Conservation (phyloP, 2,797 vertebrate genomes). For the Holocentrus rufus region DNA sequence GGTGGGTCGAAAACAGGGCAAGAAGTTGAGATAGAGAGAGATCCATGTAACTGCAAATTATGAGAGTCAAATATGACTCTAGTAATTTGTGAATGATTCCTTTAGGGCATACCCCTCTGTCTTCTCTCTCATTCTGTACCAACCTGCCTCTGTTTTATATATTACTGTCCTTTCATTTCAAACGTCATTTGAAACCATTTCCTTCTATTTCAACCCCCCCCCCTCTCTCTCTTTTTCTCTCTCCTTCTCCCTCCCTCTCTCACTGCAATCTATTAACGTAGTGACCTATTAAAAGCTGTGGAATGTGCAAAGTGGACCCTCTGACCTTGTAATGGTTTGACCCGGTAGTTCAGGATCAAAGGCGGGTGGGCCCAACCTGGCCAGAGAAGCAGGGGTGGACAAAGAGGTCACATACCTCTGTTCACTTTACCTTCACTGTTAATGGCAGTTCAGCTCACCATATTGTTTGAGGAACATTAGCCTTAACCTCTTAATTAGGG, state of each 20-base stretch:
- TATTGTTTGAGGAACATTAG: conserved; percentile 39
- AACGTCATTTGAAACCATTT: no score
- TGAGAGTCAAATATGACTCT: background rate
- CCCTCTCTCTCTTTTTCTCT: background rate
- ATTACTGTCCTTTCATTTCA: background rate
- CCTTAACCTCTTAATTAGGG: conserved; percentile 24
- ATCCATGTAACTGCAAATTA: background rate
- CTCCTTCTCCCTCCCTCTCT: background rate
- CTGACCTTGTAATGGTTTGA: conserved; percentile 73
- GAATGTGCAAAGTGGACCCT: conserved; percentile 74
- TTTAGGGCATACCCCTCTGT: conserved; percentile 21
- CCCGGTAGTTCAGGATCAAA: conserved; percentile 77
- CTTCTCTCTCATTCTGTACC: conserved; percentile 9
- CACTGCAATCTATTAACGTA: conserved; percentile 36
- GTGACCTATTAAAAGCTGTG: conserved; percentile 79
- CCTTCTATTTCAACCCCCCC: no score
- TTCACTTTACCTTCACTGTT: conserved; percentile 48
- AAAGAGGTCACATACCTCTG: conserved; percentile 62
- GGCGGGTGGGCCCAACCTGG: conserved; percentile 42
- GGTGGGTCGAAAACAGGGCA: background rate
- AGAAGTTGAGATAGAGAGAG: background rate
- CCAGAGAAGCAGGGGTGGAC: conserved; percentile 30
- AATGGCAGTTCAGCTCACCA: background rate
- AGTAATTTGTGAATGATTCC: background rate
- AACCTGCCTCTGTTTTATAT: background rate